Conservation (phyloP, 2,797 vertebrate species). For the Morus bassanus region DNA sequence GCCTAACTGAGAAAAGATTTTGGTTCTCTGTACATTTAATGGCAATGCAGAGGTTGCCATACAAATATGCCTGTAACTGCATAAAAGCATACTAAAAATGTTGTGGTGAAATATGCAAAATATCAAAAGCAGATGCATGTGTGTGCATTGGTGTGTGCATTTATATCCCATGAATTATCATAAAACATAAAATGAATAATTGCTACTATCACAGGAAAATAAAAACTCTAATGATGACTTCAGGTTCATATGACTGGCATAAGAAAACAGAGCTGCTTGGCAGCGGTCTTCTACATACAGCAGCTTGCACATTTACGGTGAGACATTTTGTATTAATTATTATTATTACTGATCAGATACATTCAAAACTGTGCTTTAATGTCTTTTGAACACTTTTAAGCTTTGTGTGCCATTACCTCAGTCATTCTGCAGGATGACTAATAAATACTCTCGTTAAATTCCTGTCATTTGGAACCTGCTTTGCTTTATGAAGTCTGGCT, state of each 20-base stretch:
- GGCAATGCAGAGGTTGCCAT: background rate
- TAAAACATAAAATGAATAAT: background rate
- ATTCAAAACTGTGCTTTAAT: conserved; percentile 19
- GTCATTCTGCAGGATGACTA: conserved; percentile 45
- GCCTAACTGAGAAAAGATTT: background rate
- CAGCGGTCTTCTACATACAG: background rate
- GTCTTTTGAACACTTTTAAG: conserved; percentile 14
- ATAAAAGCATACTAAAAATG: background rate
- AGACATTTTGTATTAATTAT: conserved; percentile 2
- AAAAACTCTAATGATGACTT: background rate
- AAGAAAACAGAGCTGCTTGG: background rate
- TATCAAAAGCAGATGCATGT: background rate
- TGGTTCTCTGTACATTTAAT: background rate
- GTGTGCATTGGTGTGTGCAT: background rate
- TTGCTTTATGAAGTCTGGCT: conserved; percentile 46
- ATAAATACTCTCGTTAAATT: conserved; percentile 41
- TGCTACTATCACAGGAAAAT: background rate
- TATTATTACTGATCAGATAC: background rate
- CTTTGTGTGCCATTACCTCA: conserved; percentile 40
- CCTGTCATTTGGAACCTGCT: conserved; percentile 41
- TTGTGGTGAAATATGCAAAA: background rate
- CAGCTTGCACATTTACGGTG: background rate
- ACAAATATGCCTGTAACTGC: background rate
- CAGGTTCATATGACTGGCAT: background rate
- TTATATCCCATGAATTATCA: background rate